Conservation (phyloP, 2,888 invertebrate genomes). For the Hemicrepidius hirtus region DNA sequence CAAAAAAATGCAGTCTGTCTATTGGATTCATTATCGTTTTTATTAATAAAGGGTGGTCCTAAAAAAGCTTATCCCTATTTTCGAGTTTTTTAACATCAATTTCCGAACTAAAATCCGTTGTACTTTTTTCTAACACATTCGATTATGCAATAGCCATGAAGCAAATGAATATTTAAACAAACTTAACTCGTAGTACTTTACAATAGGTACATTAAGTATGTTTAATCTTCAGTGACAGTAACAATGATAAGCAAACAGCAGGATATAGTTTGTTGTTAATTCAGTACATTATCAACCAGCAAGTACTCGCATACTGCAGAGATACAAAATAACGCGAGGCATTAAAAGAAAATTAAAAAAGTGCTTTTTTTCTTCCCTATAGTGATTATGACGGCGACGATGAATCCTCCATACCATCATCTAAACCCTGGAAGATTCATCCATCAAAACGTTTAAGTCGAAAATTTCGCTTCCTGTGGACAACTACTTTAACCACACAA, state of each 20-base stretch:
- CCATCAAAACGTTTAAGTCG: slow-evolving; percentile 9
- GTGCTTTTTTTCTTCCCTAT: not conserved
- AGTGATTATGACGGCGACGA: slow-evolving; percentile 26
- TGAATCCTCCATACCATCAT: slow-evolving; percentile 3
- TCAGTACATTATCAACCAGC: not conserved
- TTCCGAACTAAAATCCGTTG: too few relatives aligned
- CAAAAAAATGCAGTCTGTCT: too few relatives aligned
- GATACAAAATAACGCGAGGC: not conserved
- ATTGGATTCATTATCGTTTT: too few relatives aligned
- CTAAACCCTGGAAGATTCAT: not conserved
- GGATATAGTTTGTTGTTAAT: not conserved
- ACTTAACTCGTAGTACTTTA: not conserved
- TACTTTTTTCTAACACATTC: too few relatives aligned
- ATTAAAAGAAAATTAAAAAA: not conserved
- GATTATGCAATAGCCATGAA: too few relatives aligned
- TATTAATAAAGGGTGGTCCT: too few relatives aligned
- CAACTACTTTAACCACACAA: not conserved
- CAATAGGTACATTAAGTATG: slow-evolving; percentile 1
- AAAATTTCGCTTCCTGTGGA: slow-evolving; percentile 33
- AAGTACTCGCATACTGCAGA: not conserved
- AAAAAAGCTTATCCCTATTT: too few relatives aligned
- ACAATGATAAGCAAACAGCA: not conserved
- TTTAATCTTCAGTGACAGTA: not conserved
- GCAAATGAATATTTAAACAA: not conserved
- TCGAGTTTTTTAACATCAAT: too few relatives aligned